These are phyloP conservation scores for Heliconius erato DNA, from an alignment of 2,888 invertebrate genomes.

Conservation along the genomic window DNA sequence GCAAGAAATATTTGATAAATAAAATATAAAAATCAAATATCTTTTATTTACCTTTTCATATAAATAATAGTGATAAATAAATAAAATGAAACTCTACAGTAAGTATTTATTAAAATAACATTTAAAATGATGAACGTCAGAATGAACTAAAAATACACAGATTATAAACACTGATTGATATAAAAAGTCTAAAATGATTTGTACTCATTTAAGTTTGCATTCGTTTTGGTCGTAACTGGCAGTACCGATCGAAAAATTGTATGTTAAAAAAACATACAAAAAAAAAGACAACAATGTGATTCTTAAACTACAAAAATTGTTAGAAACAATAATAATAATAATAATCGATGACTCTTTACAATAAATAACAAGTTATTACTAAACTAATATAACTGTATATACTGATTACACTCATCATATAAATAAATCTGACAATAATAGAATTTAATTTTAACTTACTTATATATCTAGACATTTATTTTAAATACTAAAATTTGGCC, in stretches of 20 bases:
- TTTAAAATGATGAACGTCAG: conserved; percentile 53
- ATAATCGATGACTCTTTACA: conserved; percentile 24
- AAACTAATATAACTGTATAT: conserved; percentile 37
- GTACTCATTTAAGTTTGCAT: conserved; percentile 25
- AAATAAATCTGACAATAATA: conserved; percentile 30
- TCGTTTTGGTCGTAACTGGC: conserved; percentile 13
- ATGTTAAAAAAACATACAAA: conserved; percentile 9
- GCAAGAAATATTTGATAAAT: conserved; percentile 61
- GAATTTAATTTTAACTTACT: conserved; percentile 33
- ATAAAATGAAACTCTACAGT: conserved; percentile 54
- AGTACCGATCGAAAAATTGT: conserved; percentile 19
- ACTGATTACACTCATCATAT: conserved; percentile 39
- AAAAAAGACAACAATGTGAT: neutral
- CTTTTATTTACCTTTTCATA: conserved; percentile 38
- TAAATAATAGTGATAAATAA: conserved; percentile 30
- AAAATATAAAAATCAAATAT: conserved; percentile 48
- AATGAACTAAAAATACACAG: conserved; percentile 31
- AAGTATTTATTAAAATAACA: conserved; percentile 66
- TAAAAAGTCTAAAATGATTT: conserved; percentile 39
- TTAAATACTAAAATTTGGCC: conserved; percentile 47
- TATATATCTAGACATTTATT: conserved; percentile 34
- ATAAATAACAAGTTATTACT: conserved; percentile 41
- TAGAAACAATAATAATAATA: conserved; percentile 1
- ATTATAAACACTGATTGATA: conserved; percentile 34
- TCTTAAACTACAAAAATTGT: neutral